phyloP scores from a whole-genome alignment of 2,797 vertebrate species.

The Pygocentrus nattereri region DNA sequence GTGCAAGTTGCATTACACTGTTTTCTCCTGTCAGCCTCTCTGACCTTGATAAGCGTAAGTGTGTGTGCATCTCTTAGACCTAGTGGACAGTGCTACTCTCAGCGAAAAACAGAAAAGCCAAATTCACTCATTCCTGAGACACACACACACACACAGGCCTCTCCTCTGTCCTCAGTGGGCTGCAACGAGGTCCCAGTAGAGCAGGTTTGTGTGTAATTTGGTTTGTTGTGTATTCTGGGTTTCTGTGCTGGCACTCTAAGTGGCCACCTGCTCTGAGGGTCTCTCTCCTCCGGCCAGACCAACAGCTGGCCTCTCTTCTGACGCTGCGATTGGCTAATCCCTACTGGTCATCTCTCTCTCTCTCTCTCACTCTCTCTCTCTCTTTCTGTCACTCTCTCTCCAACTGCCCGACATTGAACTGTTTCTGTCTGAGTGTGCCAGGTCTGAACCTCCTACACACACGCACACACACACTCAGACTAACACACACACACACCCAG shows the following conservation, averaged over 20 bases:
- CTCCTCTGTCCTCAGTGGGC: constrained; percentile 27
- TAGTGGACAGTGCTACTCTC: constrained; percentile 34
- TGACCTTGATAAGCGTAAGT: constrained; percentile 20
- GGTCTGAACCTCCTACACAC: constrained; percentile 59
- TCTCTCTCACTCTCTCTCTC: constrained; percentile 75
- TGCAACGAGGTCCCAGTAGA: constrained; percentile 34
- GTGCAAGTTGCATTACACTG: not conserved
- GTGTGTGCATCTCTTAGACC: not conserved
- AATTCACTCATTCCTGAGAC: constrained; percentile 10
- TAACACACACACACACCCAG: constrained; percentile 53
- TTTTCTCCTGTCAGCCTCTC: not conserved
- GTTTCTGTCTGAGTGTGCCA: constrained; percentile 75
- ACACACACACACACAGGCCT: constrained; percentile 38
- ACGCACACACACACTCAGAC: constrained; percentile 48
- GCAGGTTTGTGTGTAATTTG: constrained; percentile 40
- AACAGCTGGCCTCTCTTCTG: constrained; percentile 85
- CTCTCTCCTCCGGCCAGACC: constrained; percentile 74
- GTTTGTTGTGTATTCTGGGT: constrained; percentile 66
- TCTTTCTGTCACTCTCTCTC: constrained; percentile 77
- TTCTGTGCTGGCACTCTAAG: constrained; percentile 76
- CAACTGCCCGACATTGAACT: constrained; percentile 62
- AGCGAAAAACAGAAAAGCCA: constrained; percentile 41
- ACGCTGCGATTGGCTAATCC: constrained; percentile 82
- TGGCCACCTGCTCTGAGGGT: constrained; percentile 78
- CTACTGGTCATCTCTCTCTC: constrained; percentile 80